Evolutionary conservation across 2,113 vertebrate species (phyloP), one percentile per base, ranked within the genome.

Genomic region (Triplophysa siluroides): DNA sequence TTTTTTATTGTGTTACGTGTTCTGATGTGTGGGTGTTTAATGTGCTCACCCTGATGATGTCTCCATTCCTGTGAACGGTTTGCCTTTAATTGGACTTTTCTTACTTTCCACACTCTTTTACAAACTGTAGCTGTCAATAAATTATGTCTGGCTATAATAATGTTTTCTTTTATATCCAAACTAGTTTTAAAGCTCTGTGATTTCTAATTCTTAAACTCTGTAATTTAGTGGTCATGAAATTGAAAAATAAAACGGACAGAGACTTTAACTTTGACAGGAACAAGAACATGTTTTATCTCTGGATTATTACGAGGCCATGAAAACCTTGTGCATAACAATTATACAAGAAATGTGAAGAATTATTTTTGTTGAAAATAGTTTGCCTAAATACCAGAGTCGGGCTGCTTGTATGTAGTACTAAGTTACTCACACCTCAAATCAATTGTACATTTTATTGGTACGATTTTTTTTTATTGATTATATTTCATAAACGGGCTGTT

Each of bases 71-170:
- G 16, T 54, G 23, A 45, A 19, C 50, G 19, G 9, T n/a, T 71
- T 13, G 47, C 33, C 18, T 56, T 71, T 73, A 18, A n/a, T 52
- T 33, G 29, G 16, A n/a, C 23, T 72, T 10, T 60, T 10, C 3
- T 10, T 33, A 14, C n/a, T 60, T 58, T 14, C 29, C 12, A 38
- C 2, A 4, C 0, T 18, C n/a, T 60, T 73, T 13, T 56, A 58
- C 69, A 60, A 61, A 73, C 56, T 61, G 47, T 54, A 72, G 26
- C 50, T 74, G 8, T 24, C 7, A 74, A 74, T 74, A 74, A 60
- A 74, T 18, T 4, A 24, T 60, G 21, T 60, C 54, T 60, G 33
- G n/a, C n/a, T 60, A 58, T 58, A 41, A n/a, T 21, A 9, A 11
- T 13, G 8, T 29, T 52, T 33, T 3, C 29, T 72, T n/a, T 4